phyloP scores from a whole-genome alignment of 2,113 vertebrate species.

The Eurypyga helias region DNA sequence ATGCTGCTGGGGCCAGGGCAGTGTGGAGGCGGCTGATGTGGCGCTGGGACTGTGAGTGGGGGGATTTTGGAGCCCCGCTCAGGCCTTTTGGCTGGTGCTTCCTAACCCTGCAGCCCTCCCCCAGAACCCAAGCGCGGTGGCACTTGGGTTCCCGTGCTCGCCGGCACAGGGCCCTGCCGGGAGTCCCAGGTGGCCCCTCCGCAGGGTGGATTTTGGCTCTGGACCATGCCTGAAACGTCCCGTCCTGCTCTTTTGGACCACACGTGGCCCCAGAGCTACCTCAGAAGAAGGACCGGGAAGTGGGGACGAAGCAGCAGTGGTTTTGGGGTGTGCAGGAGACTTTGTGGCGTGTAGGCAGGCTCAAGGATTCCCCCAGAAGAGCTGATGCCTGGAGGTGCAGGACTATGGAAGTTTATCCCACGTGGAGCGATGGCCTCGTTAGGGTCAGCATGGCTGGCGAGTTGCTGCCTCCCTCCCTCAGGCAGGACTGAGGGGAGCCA shows the following conservation, averaged over 20 bases:
- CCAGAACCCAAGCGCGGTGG: not conserved
- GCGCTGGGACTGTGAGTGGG: not conserved
- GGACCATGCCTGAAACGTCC: accelerated
- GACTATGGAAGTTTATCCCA: not conserved
- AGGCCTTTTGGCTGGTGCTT: not conserved
- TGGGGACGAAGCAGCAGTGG: not conserved
- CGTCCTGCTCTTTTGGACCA: not conserved
- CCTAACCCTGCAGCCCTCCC: not conserved
- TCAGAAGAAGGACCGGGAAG: accelerated
- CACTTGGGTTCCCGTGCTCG: accelerated
- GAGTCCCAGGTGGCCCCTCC: not conserved
- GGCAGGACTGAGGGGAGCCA: not conserved
- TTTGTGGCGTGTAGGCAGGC: not conserved
- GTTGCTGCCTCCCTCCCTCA: accelerated
- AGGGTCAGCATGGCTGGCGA: accelerated
- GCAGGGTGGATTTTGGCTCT: not conserved
- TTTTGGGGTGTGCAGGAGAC: not conserved
- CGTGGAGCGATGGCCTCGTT: accelerated
- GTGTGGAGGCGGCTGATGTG: not conserved
- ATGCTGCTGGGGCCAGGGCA: accelerated
- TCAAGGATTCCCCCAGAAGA: not conserved
- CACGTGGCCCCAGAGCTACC: accelerated
- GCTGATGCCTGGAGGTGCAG: not conserved
- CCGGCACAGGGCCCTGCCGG: not conserved
- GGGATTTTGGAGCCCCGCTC: not conserved